Evolutionary conservation across 2,113 vertebrate species (phyloP).

Genomic region (Protobothrops flavoviridis): DNA sequence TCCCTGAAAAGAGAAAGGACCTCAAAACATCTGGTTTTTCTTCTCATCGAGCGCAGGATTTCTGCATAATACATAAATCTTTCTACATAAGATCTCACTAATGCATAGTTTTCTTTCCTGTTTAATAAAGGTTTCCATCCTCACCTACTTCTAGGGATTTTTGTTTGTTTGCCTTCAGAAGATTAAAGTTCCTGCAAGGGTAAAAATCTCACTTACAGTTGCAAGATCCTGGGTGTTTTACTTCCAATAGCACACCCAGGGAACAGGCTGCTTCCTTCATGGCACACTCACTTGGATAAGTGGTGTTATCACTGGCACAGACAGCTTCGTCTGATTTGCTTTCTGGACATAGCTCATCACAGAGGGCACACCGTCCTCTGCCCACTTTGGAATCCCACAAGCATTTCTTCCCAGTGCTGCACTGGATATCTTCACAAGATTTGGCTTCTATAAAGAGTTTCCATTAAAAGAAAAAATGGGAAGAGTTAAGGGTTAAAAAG

Average conservation of each 20-base stretch:
- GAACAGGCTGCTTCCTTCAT: slow-evolving; percentile 98
- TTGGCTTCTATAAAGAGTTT: slow-evolving; percentile 84
- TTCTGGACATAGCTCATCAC: slow-evolving; percentile 87
- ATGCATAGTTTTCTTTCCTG: slow-evolving; percentile 52
- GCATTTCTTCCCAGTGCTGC: slow-evolving; percentile 90
- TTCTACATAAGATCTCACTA: slow-evolving; percentile 35
- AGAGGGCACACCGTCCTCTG: slow-evolving; percentile 89
- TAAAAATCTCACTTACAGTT: slow-evolving; percentile 95
- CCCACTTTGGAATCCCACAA: slow-evolving; percentile 93
- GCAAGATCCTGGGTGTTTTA: slow-evolving; percentile 98
- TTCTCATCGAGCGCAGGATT: slow-evolving; percentile 56
- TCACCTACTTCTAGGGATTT: slow-evolving; percentile 72
- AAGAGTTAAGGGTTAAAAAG: slow-evolving; percentile 50
- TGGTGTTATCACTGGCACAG: slow-evolving; percentile 97
- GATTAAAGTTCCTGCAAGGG: slow-evolving; percentile 72
- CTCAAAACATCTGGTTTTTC: slow-evolving; percentile 52
- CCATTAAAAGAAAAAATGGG: slow-evolving; percentile 26
- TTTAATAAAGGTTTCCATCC: slow-evolving; percentile 59
- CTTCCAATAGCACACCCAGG: slow-evolving; percentile 89
- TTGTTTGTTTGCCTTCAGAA: slow-evolving; percentile 65
- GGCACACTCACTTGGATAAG: slow-evolving; percentile 94
- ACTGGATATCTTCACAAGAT: slow-evolving; percentile 97
- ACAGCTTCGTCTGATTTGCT: slow-evolving; percentile 91
- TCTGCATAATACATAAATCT: slow-evolving; percentile 48
- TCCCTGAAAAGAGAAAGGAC: slow-evolving; percentile 49